Percentiles rank a stretch among this genome's conserved stretches.
Evolutionary conservation across 2,113 vertebrate genomes (phyloP).

Genomic region (Agelaius tricolor): DNA sequence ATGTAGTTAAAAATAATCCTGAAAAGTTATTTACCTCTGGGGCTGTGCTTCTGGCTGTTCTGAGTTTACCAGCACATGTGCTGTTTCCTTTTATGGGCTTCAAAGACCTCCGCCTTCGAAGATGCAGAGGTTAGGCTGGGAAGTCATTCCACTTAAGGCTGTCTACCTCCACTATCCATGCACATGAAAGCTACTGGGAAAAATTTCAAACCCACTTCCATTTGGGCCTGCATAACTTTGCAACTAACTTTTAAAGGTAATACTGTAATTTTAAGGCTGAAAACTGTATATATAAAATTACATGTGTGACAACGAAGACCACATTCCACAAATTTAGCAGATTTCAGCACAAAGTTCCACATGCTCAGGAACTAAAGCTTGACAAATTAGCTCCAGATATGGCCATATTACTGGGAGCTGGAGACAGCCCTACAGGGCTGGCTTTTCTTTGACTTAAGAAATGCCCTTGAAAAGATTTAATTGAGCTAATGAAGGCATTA

Average conservation of each 20-base stretch:
- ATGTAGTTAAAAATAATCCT: conserved; percentile 16
- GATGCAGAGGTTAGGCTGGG: not conserved
- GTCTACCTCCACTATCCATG: not conserved
- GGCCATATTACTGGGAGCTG: not conserved
- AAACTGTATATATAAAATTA: conserved; percentile 20
- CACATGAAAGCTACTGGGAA: conserved; percentile 5
- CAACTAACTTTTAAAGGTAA: conserved; percentile 1
- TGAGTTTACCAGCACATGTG: conserved; percentile 1
- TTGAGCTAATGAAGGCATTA: not conserved
- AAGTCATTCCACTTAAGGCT: conserved; percentile 16
- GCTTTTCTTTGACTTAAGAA: not conserved
- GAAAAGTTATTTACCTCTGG: conserved; percentile 4
- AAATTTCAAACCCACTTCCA: conserved; percentile 26
- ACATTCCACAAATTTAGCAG: not conserved
- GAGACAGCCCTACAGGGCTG: not conserved
- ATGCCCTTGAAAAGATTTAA: not conserved
- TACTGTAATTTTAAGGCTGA: conserved; percentile 14
- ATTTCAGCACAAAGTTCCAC: conserved; percentile 13
- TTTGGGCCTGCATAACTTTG: not conserved
- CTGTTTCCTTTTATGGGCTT: conserved; percentile 14
- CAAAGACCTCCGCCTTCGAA: conserved; percentile 5
- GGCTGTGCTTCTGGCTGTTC: not conserved
- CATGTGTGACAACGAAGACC: not conserved
- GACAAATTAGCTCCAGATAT: conserved; percentile 47
- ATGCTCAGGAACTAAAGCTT: not conserved